Evolutionary conservation across 2,888 invertebrate genomes (phyloP).

Genomic region (Caenorhabditis sp.): DNA sequence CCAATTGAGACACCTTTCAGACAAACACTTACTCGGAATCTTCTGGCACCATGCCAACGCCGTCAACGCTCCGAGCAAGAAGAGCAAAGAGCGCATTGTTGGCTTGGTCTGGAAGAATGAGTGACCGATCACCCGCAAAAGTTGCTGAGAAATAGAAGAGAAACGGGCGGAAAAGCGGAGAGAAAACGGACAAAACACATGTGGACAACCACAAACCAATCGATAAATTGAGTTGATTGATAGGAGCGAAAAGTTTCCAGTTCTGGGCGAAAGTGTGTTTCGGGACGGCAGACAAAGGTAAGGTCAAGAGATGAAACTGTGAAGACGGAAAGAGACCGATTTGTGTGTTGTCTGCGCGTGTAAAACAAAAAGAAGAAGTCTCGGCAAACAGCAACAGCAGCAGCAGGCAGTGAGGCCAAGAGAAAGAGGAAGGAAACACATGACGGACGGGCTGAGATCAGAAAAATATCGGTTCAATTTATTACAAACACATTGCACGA

Average conservation of each 20-base stretch:
- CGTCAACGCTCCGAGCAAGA: neutral
- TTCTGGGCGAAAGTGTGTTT: neutral
- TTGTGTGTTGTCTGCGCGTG: conserved; percentile 14
- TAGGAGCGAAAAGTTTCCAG: neutral
- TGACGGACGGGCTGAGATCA: neutral
- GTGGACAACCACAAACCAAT: neutral
- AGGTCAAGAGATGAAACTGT: neutral
- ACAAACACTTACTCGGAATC: conserved; percentile 28
- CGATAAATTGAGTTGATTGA: neutral
- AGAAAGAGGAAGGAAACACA: neutral
- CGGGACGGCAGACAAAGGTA: conserved; percentile 1
- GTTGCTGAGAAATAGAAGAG: neutral
- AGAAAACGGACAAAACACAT: conserved; percentile 15
- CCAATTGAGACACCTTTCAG: too few species aligned
- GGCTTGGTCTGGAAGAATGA: neutral
- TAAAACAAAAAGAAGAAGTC: conserved; percentile 13
- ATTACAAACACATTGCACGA: conserved; percentile 12
- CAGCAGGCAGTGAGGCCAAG: too few species aligned
- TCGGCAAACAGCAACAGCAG: conserved; percentile 19
- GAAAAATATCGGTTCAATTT: too few species aligned
- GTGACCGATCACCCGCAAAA: conserved; percentile 14
- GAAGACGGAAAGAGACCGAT: neutral
- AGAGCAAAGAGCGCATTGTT: conserved; percentile 26
- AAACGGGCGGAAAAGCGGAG: neutral
- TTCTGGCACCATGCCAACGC: conserved; percentile 30